Conservation (phyloP, 2,888 invertebrate species). For the Chelonus formosanus region DNA sequence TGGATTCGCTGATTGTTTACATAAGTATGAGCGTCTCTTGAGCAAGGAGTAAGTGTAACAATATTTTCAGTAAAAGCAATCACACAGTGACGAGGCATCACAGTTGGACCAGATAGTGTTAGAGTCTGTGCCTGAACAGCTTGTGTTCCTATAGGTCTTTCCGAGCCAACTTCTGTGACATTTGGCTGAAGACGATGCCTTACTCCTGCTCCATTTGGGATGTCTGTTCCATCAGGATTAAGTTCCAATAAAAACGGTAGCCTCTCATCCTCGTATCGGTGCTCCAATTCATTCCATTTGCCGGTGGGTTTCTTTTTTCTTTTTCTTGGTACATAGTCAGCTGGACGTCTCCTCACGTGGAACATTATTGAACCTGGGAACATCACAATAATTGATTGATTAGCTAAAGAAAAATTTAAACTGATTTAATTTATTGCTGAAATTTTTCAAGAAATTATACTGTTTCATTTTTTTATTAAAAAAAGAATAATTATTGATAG, state of each 20-base stretch:
- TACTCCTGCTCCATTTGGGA: slow-evolving; percentile 60
- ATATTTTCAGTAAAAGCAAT: slow-evolving; percentile 91
- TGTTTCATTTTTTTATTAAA: too few relatives aligned
- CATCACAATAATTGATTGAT: too few relatives aligned
- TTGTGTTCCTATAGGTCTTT: slow-evolving; percentile 73
- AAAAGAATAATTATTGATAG: neutral
- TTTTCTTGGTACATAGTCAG: slow-evolving; percentile 88
- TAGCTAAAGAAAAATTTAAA: slow-evolving; percentile 14
- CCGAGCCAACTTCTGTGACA: slow-evolving; percentile 78
- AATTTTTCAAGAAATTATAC: too few relatives aligned
- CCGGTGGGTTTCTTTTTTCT: slow-evolving; percentile 82
- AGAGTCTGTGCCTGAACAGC: slow-evolving; percentile 67
- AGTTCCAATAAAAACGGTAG: slow-evolving; percentile 81
- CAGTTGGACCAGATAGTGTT: slow-evolving; percentile 87
- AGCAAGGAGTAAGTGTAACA: slow-evolving; percentile 93
- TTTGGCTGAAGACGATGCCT: slow-evolving; percentile 70
- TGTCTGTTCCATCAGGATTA: slow-evolving; percentile 76
- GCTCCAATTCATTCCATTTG: slow-evolving; percentile 68
- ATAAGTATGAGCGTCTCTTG: slow-evolving; percentile 92
- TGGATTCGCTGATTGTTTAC: slow-evolving; percentile 92
- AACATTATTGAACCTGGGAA: slow-evolving; percentile 92
- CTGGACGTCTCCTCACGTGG: slow-evolving; percentile 92
- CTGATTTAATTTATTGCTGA: too few relatives aligned
- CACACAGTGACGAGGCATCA: slow-evolving; percentile 94
- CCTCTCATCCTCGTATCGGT: slow-evolving; percentile 67